Evolutionary conservation across 92 coral and sea anemone species (phyloP).

Genomic region (Micromussa lordhowensis): DNA sequence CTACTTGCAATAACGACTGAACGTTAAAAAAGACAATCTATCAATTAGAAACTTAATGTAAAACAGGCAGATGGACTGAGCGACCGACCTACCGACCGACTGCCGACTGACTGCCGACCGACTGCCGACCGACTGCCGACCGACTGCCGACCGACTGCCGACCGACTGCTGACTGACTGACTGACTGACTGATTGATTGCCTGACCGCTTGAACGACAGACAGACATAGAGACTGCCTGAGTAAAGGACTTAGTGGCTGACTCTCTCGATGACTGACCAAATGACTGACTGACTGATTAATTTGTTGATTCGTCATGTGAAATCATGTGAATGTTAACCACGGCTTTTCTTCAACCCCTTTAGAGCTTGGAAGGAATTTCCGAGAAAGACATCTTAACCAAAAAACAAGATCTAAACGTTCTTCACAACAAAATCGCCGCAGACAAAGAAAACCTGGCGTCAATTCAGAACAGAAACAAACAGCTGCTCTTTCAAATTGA

Average conservation of each 20-base stretch:
- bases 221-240: neutral
- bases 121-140: neutral
- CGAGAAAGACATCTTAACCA: conserved; percentile 10
- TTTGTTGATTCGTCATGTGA: too few species aligned
- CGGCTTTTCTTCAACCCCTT: neutral
- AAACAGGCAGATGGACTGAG: neutral
- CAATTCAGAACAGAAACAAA: neutral
- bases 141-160: too few species aligned
- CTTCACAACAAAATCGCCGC: conserved; percentile 12
- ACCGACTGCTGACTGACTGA: neutral
- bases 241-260: neutral
- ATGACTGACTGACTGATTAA: neutral
- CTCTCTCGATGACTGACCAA: neutral
- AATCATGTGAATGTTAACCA: neutral
- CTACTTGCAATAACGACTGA: too few species aligned
- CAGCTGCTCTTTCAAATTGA: conserved; percentile 35
- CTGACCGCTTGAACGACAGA: neutral
- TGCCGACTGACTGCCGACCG: neutral
- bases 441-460: conserved; percentile 21
- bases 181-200: neutral
- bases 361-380: neutral
- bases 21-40: too few species aligned
- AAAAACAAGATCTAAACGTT: conserved; percentile 19
- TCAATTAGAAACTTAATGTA: too few species aligned
- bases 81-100: neutral